Conservation (phyloP, 2,888 invertebrate species). For the Abrostola triplasia region DNA sequence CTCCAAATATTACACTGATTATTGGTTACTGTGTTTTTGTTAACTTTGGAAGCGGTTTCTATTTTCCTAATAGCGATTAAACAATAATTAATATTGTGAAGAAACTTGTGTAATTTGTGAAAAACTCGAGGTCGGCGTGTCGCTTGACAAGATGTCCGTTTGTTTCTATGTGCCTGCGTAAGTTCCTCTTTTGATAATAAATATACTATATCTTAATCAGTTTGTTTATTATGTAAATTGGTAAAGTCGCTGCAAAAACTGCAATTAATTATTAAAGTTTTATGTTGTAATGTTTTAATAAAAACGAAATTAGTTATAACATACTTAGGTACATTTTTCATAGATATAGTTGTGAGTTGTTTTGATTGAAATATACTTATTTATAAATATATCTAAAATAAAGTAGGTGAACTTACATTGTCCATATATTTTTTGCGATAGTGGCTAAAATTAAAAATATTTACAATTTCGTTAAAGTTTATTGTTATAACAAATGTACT, state of each 20-base stretch:
- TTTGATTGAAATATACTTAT: too few relatives aligned
- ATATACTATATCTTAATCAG: conserved; percentile 16
- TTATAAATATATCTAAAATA: too few relatives aligned
- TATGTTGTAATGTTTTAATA: conserved; percentile 8
- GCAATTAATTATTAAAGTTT: conserved; percentile 7
- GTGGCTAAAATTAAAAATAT: too few relatives aligned
- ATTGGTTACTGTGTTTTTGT: conserved; percentile 84
- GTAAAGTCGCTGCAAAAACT: background rate
- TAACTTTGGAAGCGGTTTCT: conserved; percentile 80
- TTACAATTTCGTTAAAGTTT: too few relatives aligned
- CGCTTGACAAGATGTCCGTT: conserved; percentile 89
- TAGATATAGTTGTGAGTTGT: too few relatives aligned
- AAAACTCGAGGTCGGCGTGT: conserved; percentile 65
- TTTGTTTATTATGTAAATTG: background rate
- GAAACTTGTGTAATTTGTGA: conserved; percentile 54
- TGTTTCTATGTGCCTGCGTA: conserved; percentile 92
- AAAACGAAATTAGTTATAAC: too few relatives aligned
- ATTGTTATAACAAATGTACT: too few relatives aligned
- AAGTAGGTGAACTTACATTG: too few relatives aligned
- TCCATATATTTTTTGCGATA: too few relatives aligned
- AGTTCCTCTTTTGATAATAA: conserved; percentile 79
- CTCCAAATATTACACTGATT: conserved; percentile 86
- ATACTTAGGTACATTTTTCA: too few relatives aligned
- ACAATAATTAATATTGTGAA: conserved; percentile 63
- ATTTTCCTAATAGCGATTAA: conserved; percentile 67